phyloP scores from a whole-genome alignment of 2,113 vertebrate genomes.

The Labeo rohita region DNA sequence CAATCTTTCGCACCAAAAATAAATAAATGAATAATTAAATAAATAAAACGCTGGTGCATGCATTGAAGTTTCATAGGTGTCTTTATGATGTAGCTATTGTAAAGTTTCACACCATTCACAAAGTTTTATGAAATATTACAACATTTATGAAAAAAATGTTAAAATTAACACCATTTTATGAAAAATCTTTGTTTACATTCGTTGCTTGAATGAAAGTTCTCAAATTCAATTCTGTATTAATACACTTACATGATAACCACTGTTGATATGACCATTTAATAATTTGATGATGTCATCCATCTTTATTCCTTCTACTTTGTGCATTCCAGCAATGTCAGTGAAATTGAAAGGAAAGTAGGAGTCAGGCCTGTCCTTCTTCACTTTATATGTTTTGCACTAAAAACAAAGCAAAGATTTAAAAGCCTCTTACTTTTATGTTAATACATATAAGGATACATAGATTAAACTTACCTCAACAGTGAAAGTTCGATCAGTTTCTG shows the following conservation, averaged over 20 bases:
- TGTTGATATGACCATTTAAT: conserved; percentile 19
- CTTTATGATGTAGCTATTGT: too few relatives aligned
- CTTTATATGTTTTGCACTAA: background rate
- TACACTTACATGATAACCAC: conserved; percentile 32
- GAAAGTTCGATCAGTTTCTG: background rate
- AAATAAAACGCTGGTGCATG: too few relatives aligned
- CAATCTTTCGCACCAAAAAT: too few relatives aligned
- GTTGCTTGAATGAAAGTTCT: background rate
- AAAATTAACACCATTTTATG: too few relatives aligned
- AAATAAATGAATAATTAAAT: too few relatives aligned
- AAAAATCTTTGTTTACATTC: background rate
- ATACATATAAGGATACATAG: too few relatives aligned
- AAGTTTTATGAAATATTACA: too few relatives aligned
- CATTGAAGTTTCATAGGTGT: too few relatives aligned
- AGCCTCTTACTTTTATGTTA: too few relatives aligned
- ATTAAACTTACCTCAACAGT: background rate
- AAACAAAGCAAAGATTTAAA: background rate
- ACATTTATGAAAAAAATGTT: too few relatives aligned
- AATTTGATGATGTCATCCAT: background rate
- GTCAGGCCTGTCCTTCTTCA: background rate
- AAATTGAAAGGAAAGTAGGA: background rate
- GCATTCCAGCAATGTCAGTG: background rate
- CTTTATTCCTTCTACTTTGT: background rate
- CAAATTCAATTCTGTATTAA: too few relatives aligned
- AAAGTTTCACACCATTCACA: background rate